Base-by-base conservation (phyloP, 2,888 invertebrate species). In the Pyrocoelia pectoralis region DNA sequence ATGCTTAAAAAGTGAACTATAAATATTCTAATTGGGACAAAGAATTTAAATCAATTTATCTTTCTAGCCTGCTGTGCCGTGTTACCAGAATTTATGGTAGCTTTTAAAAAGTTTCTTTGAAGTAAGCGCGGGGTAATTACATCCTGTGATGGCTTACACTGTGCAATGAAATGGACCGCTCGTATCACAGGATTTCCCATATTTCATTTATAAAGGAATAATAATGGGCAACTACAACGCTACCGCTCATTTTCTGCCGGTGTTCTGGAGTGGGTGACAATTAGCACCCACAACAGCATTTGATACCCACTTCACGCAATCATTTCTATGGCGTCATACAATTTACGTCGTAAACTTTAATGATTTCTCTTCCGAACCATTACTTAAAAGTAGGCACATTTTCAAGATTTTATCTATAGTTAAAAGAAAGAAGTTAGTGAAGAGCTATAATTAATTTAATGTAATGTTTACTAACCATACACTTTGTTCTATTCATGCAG, bases 81-180 rank as follows among this genome's bases (percentile, higher is more conserved):
- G 59, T 66, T 66, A 63, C 40, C 51, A 68, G 61, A 67, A 70
- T 70, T 70, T 70, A 70, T 70, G 67, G 67, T 55, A 15, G 58
- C 59, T 66, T 61, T 65, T 60, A 65, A 61, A 52, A 40, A 68
- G 63, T 64, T 54, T 61, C 67, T 73, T 71, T 70, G 72, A 73
- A 69, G 70, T 66, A 66, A 69, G 67, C 71, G 67, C 73, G 72
- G 72, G 72, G 72, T 74, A 75, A 74, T 75, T 74, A 75, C 74
- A 74, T 73, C 73, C 70, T 71, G 70, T 68, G 71, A 8, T 33
- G 33, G 33, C 2, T 3, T 33, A 33, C n/a, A n/a, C 68, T 68
- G 66, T 70, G 68, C 71, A 69, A 68, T 72, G 72, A 73, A 72
- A 73, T 72, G 69, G 70, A 73, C 72, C 72, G 70, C 69, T 70